Evolutionary conservation across 2,113 vertebrate genomes (phyloP).

Genomic region (Odocoileus hemionus): DNA sequence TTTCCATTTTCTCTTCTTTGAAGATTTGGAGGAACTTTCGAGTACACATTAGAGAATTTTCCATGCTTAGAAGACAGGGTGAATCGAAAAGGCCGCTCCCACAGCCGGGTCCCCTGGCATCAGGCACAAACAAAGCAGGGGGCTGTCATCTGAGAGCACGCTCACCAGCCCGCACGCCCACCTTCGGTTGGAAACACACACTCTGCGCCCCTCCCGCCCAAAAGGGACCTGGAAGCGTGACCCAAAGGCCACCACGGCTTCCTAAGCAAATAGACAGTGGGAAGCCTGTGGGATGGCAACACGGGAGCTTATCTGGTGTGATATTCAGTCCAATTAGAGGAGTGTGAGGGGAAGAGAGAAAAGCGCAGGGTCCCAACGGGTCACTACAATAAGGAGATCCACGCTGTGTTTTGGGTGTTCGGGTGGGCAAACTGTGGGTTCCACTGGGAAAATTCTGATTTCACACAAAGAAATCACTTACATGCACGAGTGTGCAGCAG

Average conservation of each 20-base stretch:
- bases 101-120: fast-evolving
- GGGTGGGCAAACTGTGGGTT: fast-evolving
- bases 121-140: background rate
- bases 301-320: fast-evolving
- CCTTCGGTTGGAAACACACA: fast-evolving
- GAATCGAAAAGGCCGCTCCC: fast-evolving
- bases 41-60: background rate
- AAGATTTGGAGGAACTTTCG: background rate
- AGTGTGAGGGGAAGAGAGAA: background rate
- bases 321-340: fast-evolving
- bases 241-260: fast-evolving
- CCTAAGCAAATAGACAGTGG: background rate
- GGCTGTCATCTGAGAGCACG: fast-evolving
- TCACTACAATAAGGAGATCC: fast-evolving
- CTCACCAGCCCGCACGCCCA: fast-evolving
- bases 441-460: fast-evolving
- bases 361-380: fast-evolving
- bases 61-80: background rate
- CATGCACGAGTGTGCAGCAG: fast-evolving
- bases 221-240: background rate
- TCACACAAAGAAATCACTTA: background rate
- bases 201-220: fast-evolving
- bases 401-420: fast-evolving
- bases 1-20: constrained; percentile 61
- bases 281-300: background rate